Evolutionary conservation across 30 jellyfish, hydroid and myxozoan genomes (phyloP).

Genomic region (Pseudorhiza aurosa): DNA sequence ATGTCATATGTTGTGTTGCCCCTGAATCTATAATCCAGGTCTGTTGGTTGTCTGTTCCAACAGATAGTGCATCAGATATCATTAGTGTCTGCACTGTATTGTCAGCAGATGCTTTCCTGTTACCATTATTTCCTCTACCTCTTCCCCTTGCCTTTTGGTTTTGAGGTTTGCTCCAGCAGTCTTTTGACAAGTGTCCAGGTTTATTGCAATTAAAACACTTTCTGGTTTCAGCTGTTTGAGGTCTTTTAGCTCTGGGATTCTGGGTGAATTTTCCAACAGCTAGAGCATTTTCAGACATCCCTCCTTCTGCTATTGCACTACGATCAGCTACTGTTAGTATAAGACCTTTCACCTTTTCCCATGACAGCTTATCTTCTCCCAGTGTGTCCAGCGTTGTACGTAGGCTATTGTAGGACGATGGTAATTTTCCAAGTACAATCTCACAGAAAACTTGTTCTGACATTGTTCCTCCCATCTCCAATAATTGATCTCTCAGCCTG

Average conservation of each 20-base stretch:
- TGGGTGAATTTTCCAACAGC: too few relatives aligned
- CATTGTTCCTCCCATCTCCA: constrained; percentile 46
- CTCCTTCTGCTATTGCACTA: constrained; percentile 14
- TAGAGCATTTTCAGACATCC: too few relatives aligned
- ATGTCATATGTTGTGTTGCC: constrained; percentile 43
- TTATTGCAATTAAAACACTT: too few relatives aligned
- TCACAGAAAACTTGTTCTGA: constrained; percentile 39
- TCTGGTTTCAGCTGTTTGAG: too few relatives aligned
- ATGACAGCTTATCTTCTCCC: constrained; percentile 47
- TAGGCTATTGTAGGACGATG: constrained; percentile 49
- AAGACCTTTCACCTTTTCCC: constrained; percentile 47
- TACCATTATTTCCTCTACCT: too few relatives aligned
- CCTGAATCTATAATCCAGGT: constrained; percentile 13
- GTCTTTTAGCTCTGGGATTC: too few relatives aligned
- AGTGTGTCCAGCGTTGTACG: constrained; percentile 53
- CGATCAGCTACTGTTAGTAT: constrained; percentile 56
- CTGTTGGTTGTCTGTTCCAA: background rate
- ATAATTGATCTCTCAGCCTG: constrained; percentile 41
- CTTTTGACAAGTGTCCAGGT: constrained; percentile 51
- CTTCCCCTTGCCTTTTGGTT: too few relatives aligned
- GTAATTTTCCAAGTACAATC: constrained; percentile 34
- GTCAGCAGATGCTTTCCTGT: constrained; percentile 10
- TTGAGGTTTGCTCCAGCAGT: too few relatives aligned
- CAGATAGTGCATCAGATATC: constrained; percentile 19
- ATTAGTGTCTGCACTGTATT: constrained; percentile 2